Evolutionary conservation across 2,888 invertebrate genomes (phyloP).

Genomic region (Apotomis turbidana): DNA sequence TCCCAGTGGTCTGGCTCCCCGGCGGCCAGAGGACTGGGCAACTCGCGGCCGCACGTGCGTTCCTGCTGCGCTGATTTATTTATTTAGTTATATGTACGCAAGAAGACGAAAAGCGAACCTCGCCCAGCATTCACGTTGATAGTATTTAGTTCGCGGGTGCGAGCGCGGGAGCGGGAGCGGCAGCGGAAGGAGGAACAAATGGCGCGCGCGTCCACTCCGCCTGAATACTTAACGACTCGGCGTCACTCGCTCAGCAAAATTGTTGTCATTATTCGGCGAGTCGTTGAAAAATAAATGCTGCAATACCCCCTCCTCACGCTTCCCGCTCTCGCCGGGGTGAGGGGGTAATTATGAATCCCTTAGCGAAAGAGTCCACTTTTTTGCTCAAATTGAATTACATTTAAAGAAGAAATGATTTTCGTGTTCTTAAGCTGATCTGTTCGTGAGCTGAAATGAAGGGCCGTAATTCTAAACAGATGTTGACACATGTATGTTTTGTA

Average conservation of each 20-base stretch:
- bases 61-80: too few relatives aligned
- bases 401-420: slow-evolving; percentile 41
- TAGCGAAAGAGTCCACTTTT: slow-evolving; percentile 38
- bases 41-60: too few relatives aligned
- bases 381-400: slow-evolving; percentile 39
- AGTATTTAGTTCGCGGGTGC: too few relatives aligned
- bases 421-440: slow-evolving; percentile 31
- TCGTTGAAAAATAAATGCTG: slow-evolving; percentile 41
- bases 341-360: slow-evolving; percentile 41
- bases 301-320: slow-evolving; percentile 22
- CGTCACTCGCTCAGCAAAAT: slow-evolving; percentile 21
- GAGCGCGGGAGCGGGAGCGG: too few relatives aligned
- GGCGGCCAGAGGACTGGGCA: too few relatives aligned
- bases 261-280: slow-evolving; percentile 36
- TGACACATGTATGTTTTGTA: slow-evolving; percentile 15
- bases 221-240: slow-evolving; percentile 14
- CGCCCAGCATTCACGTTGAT: too few relatives aligned
- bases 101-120: too few relatives aligned
- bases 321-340: background rate
- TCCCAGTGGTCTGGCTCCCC: too few relatives aligned
- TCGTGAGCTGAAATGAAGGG: slow-evolving; percentile 9
- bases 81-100: too few relatives aligned
- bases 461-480: slow-evolving; percentile 26
- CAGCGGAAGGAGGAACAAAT: background rate
- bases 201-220: slow-evolving; percentile 10